These are phyloP conservation scores for Galeopsomyia nigrocyanea DNA, from an alignment of 2,888 invertebrate genomes.

Conservation along the genomic window DNA sequence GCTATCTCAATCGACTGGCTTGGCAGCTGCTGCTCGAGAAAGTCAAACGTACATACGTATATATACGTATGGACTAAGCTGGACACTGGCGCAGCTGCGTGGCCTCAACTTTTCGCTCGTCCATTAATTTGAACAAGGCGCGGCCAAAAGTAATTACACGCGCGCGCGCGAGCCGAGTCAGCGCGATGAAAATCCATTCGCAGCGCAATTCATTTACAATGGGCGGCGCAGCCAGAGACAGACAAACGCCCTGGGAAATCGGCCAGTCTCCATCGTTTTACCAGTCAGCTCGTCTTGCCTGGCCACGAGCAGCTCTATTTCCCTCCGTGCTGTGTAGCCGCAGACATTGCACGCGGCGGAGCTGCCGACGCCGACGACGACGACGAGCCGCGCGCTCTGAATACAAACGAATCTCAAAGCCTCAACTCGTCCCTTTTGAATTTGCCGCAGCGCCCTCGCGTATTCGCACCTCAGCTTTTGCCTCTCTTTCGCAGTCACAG, in stretches of 20 bases:
- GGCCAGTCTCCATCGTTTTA: background rate
- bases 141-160: constrained; percentile 45
- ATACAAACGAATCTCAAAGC: constrained; percentile 25
- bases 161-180: constrained; percentile 41
- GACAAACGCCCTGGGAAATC: too few relatives aligned
- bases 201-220: constrained; percentile 48
- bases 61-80: too few relatives aligned
- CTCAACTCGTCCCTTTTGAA: background rate
- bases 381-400: background rate
- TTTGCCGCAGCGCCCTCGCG: background rate
- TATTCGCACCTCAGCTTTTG: background rate
- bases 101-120: constrained; percentile 43
- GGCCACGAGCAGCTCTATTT: background rate
- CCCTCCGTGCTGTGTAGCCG: background rate
- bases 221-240: background rate
- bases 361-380: too few relatives aligned
- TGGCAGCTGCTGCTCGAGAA: too few relatives aligned
- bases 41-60: too few relatives aligned
- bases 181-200: constrained; percentile 45
- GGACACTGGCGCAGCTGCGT: constrained; percentile 11
- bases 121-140: constrained; percentile 43
- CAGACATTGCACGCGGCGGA: background rate
- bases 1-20: too few relatives aligned
- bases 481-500: too few relatives aligned
- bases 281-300: constrained; percentile 1